These are phyloP conservation scores for Cydia pomonella DNA, from an alignment of 1,140 invertebrate genomes.

Conservation along the genomic window DNA sequence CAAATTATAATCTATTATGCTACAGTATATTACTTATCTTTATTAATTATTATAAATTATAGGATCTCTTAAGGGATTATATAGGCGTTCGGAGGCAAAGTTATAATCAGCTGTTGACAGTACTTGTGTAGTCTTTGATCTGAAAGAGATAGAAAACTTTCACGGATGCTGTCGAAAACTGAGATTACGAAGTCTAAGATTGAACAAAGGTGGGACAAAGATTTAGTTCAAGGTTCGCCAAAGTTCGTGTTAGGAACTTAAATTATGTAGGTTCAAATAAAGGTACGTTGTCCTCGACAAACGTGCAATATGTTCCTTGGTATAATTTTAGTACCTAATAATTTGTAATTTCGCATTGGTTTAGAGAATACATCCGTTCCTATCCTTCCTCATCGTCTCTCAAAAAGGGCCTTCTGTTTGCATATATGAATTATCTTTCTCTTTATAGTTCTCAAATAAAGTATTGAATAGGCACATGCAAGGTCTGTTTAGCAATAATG, in stretches of 20 bases:
- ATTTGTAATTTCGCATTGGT: no score
- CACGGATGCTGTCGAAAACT: neutral
- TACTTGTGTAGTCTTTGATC: no score
- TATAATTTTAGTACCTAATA: no score
- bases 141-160: neutral
- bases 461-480: neutral
- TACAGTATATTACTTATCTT: no score
- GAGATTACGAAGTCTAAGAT: neutral
- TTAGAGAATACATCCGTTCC: no score
- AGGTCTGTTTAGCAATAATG: conserved; percentile 1
- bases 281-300: neutral
- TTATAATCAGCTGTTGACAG: no score
- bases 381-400: no score
- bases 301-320: no score
- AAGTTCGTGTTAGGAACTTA: conserved; percentile 4
- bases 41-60: neutral
- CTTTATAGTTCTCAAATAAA: neutral
- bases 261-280: conserved; percentile 2
- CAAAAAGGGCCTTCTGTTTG: no score
- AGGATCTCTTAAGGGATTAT: no score
- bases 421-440: neutral
- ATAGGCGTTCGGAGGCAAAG: no score
- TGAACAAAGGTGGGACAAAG: neutral
- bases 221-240: conserved; percentile 6
- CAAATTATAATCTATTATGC: no score